phyloP scores from a whole-genome alignment of 2,888 invertebrate genomes.

The Andrena marginata region DNA sequence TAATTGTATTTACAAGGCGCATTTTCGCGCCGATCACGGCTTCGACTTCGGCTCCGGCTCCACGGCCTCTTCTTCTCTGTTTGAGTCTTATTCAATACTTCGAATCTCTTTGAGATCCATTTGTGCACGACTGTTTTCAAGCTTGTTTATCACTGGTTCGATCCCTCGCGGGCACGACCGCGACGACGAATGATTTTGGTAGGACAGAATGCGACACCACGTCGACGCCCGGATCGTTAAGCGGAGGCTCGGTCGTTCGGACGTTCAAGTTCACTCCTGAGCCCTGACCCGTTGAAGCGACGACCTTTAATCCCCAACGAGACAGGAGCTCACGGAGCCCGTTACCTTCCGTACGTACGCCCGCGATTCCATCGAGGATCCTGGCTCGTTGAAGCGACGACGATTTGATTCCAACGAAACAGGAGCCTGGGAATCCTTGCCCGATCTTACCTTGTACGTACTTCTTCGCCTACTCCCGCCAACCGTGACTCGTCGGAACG shows the following conservation, averaged over 20 bases:
- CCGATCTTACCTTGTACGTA: slow-evolving; percentile 36
- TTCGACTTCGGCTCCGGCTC: slow-evolving; percentile 69
- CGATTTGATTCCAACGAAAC: slow-evolving; percentile 71
- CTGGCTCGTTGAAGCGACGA: slow-evolving; percentile 71
- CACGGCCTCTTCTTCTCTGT: slow-evolving; percentile 54
- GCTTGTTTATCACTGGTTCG: slow-evolving; percentile 58
- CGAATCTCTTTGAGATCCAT: slow-evolving; percentile 41
- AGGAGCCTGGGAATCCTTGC: slow-evolving; percentile 43
- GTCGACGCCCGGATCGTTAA: slow-evolving; percentile 56
- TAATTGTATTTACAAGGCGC: slow-evolving; percentile 83
- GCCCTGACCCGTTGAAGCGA: slow-evolving; percentile 67
- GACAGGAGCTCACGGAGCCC: slow-evolving; percentile 35
- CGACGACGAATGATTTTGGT: slow-evolving; percentile 71
- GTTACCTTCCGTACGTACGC: slow-evolving; percentile 25
- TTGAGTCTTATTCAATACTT: slow-evolving; percentile 45
- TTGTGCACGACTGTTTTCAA: slow-evolving; percentile 10
- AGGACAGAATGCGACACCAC: slow-evolving; percentile 63
- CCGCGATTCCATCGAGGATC: slow-evolving; percentile 39
- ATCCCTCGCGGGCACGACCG: slow-evolving; percentile 55
- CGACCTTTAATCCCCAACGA: slow-evolving; percentile 71
- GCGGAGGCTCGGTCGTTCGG: slow-evolving; percentile 24
- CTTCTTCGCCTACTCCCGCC: slow-evolving; percentile 11
- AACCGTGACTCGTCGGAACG: slow-evolving; percentile 37
- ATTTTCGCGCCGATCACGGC: slow-evolving; percentile 80
- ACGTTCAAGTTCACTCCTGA: slow-evolving; percentile 56